Base-by-base conservation (phyloP, 2,113 vertebrate species). In the Hydrolagus affinis region DNA sequence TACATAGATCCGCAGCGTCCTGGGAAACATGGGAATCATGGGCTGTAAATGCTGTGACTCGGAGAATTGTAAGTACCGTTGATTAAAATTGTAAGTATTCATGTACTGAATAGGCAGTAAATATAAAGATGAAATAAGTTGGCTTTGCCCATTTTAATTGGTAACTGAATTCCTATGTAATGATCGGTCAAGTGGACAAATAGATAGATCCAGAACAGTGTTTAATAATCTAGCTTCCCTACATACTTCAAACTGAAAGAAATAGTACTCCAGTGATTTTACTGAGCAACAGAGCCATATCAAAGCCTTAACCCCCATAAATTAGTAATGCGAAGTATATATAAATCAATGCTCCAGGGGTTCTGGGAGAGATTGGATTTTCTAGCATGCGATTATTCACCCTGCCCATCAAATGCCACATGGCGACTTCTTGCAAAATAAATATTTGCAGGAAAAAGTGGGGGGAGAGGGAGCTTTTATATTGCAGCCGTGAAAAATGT, bases 261-360 rank as follows among this genome's bases (percentile, higher is more conserved):
- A 75, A 75, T 75, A 75, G 73, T 75, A 75, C 32, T 75, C 56
- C 73, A 56, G 73, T 75, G 73, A 75, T 75, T 75, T 75, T 75
- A 8, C 32, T 75, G 70, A 88, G 86, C 87, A 88, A 85, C 88
- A 87, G 74, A 88, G 87, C 87, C 91, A 85, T 89, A 92, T 95
- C 91, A 92, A 92, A 94, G 89, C 92, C 88, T 92, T 93, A 92
- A 90, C 91, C 91, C 88, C 90, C 78, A 88, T 94, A 70, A 87
- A 91, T 93, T 92, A 91, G 87, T 93, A 92, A 94, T 92, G 87
- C 87, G 88, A 85, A 89, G 91, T 92, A 91, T 93, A 56, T 75
- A 91, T 92, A 94, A 93, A 91, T 91, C 89, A 90, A 88, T 88
- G 85, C 89, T 85, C 90, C 88, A 86, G 91, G 89, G 88, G 89